Conservation (phyloP, 1,140 invertebrate genomes). For the Camponotus floridanus region DNA sequence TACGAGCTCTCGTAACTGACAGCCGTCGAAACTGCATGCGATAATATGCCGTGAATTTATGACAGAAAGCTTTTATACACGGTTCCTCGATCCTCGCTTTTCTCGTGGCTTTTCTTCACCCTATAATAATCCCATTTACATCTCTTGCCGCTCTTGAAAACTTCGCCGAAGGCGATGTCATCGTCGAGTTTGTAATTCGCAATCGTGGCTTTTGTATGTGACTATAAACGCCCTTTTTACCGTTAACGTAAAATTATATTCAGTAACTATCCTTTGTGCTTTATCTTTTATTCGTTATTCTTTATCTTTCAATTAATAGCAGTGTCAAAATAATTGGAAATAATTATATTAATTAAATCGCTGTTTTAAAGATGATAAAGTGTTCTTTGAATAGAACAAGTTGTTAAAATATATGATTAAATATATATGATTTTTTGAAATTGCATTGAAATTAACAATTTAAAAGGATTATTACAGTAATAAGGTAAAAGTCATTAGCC, state of each 20-base stretch:
- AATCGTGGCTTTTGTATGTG: slow-evolving; percentile 17
- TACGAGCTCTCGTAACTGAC: slow-evolving; percentile 44
- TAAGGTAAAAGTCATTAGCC: neutral
- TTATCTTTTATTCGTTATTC: neutral
- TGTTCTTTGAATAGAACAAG: neutral
- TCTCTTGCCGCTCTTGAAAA: slow-evolving; percentile 38
- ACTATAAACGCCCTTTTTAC: slow-evolving; percentile 10
- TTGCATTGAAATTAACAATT: neutral
- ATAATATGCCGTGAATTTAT: slow-evolving; percentile 44
- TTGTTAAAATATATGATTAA: neutral
- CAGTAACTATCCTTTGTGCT: neutral
- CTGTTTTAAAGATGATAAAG: neutral
- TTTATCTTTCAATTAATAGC: neutral
- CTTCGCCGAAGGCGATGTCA: slow-evolving; percentile 1
- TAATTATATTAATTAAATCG: neutral
- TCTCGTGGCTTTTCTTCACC: slow-evolving; percentile 20
- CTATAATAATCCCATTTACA: slow-evolving; percentile 39
- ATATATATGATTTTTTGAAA: too few species aligned
- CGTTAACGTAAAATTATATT: neutral
- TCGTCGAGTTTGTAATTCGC: neutral
- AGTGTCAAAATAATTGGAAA: slow-evolving; percentile 11
- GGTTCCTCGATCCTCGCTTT: slow-evolving; percentile 11
- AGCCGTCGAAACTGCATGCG: slow-evolving; percentile 30
- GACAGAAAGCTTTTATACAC: slow-evolving; percentile 53
- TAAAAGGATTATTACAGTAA: neutral